These are phyloP conservation scores for Amphiduros pacificus DNA, from an alignment of 2,888 invertebrate species.

Conservation along the genomic window DNA sequence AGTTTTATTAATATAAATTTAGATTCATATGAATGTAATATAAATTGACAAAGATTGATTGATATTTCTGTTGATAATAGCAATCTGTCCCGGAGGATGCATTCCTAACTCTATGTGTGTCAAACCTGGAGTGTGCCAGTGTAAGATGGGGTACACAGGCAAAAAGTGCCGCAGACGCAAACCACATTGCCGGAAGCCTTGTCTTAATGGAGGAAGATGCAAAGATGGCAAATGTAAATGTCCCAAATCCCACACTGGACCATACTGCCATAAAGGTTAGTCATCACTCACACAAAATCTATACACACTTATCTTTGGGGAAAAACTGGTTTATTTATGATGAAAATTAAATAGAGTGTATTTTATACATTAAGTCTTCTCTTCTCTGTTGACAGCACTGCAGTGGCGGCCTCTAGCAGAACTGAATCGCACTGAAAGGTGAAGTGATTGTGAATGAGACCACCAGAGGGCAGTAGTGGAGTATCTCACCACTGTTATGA, in stretches of 20 bases:
- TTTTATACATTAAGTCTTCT: neutral
- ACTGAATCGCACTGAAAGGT: neutral
- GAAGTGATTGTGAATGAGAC: too few relatives aligned
- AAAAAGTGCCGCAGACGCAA: conserved; percentile 21
- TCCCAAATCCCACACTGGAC: conserved; percentile 41
- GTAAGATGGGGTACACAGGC: conserved; percentile 38
- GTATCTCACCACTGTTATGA: too few relatives aligned
- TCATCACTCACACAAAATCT: neutral
- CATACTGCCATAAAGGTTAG: conserved; percentile 48
- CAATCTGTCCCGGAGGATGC: conserved; percentile 51
- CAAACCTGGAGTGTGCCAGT: conserved; percentile 49
- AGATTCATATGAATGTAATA: neutral
- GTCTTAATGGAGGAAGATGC: conserved; percentile 52
- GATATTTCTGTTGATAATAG: conserved; percentile 33
- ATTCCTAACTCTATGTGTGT: conserved; percentile 46
- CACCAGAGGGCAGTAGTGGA: too few relatives aligned
- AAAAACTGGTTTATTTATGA: neutral
- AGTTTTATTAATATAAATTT: neutral
- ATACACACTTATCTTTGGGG: neutral
- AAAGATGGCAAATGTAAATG: conserved; percentile 49
- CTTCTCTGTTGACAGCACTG: neutral
- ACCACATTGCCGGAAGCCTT: conserved; percentile 30
- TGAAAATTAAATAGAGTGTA: neutral
- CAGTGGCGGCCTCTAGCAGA: neutral
- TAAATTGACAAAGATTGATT: neutral